phyloP scores from a whole-genome alignment of 2,113 vertebrate species.

The Illadopsis cleaveri region DNA sequence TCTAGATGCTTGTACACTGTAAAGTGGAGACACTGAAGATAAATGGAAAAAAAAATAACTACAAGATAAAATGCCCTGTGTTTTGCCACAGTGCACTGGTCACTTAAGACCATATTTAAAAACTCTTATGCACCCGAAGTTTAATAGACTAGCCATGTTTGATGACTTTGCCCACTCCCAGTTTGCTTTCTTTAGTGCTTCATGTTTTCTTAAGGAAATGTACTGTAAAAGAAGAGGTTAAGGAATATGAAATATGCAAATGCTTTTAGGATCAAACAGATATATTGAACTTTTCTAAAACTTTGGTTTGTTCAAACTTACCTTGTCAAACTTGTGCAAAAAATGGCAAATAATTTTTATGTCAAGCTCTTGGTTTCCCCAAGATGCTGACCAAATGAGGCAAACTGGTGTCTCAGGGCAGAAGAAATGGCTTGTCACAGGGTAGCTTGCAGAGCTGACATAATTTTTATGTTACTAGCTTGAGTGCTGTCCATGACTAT shows the following conservation, averaged over 20 bases:
- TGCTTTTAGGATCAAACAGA: not conserved
- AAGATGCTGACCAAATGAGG: not conserved
- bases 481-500: not conserved
- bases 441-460: not conserved
- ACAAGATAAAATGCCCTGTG: not conserved
- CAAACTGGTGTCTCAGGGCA: not conserved
- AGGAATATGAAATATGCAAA: not conserved
- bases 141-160: rapidly evolving
- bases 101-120: not conserved
- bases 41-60: not conserved
- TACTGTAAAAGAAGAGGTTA: not conserved
- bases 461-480: not conserved
- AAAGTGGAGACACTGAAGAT: not conserved
- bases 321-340: not conserved
- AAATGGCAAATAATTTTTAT: not conserved
- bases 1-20: not conserved
- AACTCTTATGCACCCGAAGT: rapidly evolving
- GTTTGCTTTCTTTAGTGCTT: not conserved
- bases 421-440: not conserved
- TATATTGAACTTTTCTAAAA: not conserved
- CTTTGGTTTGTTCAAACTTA: not conserved
- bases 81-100: not conserved
- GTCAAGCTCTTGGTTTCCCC: not conserved
- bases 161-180: not conserved
- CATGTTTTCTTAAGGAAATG: not conserved